Evolutionary conservation across 2,113 vertebrate genomes (phyloP).

Genomic region (Gnathonemus echidnorhynchus): DNA sequence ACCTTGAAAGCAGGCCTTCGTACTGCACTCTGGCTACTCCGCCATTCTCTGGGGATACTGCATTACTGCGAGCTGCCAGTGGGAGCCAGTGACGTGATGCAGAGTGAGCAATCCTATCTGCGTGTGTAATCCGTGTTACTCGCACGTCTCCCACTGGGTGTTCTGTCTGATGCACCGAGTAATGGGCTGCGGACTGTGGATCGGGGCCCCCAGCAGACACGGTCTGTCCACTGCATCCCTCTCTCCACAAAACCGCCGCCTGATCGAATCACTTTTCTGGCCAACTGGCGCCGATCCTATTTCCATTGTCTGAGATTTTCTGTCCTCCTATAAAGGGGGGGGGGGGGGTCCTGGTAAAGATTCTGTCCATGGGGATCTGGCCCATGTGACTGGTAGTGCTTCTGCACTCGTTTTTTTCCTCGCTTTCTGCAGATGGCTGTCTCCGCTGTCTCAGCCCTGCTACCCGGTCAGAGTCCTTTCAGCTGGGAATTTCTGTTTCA

Average conservation of each 20-base stretch:
- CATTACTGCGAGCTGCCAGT: not conserved
- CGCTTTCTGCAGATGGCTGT: not conserved
- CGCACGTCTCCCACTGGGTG: not conserved
- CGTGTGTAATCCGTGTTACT: not conserved
- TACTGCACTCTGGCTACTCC: not conserved
- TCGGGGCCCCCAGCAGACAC: not conserved
- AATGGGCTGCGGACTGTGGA: not conserved
- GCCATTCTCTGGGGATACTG: not conserved
- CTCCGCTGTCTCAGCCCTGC: not conserved
- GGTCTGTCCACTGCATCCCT: not conserved
- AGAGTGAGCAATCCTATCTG: not conserved
- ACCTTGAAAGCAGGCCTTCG: too few species aligned
- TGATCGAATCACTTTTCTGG: not conserved
- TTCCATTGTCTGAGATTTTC: not conserved
- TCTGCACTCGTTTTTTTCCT: not conserved
- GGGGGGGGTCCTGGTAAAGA: not conserved
- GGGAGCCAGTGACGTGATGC: not conserved
- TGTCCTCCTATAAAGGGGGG: not conserved
- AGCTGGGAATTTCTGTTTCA: not conserved
- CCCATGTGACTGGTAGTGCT: not conserved
- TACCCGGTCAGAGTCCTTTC: not conserved
- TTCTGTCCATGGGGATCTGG: not conserved
- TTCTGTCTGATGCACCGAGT: not conserved
- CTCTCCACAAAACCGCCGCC: not conserved
- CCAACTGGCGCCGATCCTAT: not conserved